Conservation (phyloP, 92 coral and sea anemone species). For the Porites divaricata region DNA sequence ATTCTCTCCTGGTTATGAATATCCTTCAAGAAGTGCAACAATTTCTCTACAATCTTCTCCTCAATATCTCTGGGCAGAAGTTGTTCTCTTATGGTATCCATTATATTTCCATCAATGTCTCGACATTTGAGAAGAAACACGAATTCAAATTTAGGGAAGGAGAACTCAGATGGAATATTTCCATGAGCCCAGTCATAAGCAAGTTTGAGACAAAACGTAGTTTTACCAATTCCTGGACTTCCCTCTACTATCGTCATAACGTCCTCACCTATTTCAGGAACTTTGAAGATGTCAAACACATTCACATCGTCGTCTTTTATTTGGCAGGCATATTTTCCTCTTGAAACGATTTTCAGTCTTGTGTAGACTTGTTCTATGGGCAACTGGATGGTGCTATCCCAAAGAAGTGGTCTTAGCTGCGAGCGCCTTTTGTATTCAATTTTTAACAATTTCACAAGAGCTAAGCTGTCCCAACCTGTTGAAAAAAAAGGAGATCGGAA, state of each 20-base stretch:
- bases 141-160: neutral
- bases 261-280: neutral
- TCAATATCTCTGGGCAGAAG: neutral
- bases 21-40: neutral
- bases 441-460: no score
- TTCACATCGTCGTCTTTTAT: neutral
- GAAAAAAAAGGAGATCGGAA: no score
- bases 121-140: neutral
- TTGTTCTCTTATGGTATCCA: neutral
- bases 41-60: neutral
- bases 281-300: neutral
- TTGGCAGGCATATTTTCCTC: neutral
- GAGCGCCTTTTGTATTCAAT: neutral
- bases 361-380: neutral
- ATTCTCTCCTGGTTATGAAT: neutral
- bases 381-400: slow-evolving; percentile 1
- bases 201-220: neutral
- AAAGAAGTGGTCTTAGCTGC: neutral
- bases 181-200: neutral
- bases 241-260: neutral
- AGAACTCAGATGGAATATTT: neutral
- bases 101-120: neutral
- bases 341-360: slow-evolving; percentile 7
- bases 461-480: no score
- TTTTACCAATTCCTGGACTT: neutral